Conservation (phyloP, 2,888 invertebrate species). For the Drosophila heteroneura region DNA sequence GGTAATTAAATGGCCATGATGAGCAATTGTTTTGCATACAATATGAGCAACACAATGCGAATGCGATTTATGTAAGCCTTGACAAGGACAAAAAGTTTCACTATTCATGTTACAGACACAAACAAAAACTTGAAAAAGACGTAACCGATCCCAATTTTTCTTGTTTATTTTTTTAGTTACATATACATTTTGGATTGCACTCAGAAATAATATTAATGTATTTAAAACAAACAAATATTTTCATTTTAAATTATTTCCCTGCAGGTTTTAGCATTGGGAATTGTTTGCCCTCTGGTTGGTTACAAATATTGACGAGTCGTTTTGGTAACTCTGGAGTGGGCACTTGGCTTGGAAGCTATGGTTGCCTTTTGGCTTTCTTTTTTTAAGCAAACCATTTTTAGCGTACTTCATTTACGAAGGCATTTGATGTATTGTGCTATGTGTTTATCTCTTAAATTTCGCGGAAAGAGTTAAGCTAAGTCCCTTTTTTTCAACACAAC, state of each 20-base stretch:
- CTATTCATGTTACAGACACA: neutral
- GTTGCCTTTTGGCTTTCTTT: slow-evolving; percentile 5
- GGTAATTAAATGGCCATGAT: slow-evolving; percentile 14
- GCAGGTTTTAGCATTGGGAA: slow-evolving; percentile 17
- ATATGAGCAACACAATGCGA: neutral
- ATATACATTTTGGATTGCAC: neutral
- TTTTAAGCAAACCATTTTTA: neutral
- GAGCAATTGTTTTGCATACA: neutral
- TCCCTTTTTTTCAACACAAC: slow-evolving; percentile 13
- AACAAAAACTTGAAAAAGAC: no score
- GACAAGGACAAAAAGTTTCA: neutral
- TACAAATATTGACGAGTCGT: slow-evolving; percentile 17
- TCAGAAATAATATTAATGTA: neutral
- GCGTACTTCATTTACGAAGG: neutral
- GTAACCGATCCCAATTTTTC: neutral
- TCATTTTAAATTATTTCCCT: slow-evolving; percentile 27
- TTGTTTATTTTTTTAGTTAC: slow-evolving; percentile 11
- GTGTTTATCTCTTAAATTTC: neutral
- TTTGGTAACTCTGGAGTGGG: slow-evolving; percentile 6
- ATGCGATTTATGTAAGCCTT: neutral
- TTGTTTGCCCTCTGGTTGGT: slow-evolving; percentile 18
- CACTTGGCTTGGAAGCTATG: slow-evolving; percentile 23
- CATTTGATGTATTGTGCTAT: slow-evolving; percentile 8
- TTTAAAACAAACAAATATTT: neutral
- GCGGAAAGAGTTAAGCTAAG: slow-evolving; percentile 1